Percentiles rank a stretch among this genome's conserved stretches.
Evolutionary conservation across 2,113 vertebrate species (phyloP).

Genomic region (Grallaria varia): DNA sequence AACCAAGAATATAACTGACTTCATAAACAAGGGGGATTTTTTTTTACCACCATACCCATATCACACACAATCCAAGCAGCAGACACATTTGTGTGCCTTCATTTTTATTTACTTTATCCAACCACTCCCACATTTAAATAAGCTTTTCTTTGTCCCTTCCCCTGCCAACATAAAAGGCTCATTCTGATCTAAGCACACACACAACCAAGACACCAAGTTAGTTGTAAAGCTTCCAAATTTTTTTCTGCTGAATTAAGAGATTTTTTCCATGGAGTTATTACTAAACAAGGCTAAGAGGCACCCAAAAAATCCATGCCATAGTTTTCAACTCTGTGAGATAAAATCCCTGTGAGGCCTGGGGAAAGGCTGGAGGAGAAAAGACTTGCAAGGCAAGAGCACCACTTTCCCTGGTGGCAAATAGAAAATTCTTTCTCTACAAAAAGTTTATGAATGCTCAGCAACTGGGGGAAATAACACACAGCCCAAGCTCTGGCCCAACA

Average conservation of each 20-base stretch:
- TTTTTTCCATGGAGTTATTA: background rate
- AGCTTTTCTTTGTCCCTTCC: background rate
- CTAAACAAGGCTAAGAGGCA: background rate
- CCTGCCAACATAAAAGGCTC: background rate
- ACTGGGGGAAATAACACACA: background rate
- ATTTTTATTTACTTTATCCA: background rate
- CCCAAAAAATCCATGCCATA: background rate
- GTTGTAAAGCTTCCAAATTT: background rate
- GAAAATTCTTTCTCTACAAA: background rate
- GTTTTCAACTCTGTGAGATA: background rate
- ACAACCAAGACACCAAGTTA: background rate
- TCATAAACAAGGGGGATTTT: background rate
- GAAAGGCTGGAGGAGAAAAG: background rate
- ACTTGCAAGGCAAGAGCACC: background rate
- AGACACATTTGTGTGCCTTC: background rate
- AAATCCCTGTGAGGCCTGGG: background rate
- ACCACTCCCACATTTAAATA: background rate
- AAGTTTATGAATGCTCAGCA: background rate
- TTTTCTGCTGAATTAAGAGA: background rate
- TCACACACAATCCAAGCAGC: background rate
- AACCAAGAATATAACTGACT: background rate
- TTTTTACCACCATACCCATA: background rate
- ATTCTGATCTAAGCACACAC: background rate
- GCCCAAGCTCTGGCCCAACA: background rate
- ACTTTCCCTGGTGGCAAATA: background rate